These are phyloP conservation scores for Brenthis ino DNA, from an alignment of 2,888 invertebrate genomes.

Conservation along the genomic window DNA sequence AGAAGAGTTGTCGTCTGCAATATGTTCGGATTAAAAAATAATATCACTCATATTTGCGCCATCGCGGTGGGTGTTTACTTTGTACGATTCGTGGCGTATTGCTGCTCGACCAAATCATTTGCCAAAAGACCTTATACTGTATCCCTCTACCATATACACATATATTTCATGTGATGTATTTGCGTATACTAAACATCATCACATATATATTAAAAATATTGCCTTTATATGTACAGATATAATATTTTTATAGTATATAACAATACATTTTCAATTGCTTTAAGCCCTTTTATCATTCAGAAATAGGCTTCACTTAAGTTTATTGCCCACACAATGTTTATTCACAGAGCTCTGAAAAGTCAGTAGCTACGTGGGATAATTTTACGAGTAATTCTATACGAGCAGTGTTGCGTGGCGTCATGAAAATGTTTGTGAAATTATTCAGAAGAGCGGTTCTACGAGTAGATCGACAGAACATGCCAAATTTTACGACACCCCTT, in stretches of 20 bases:
- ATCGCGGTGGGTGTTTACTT: constrained; percentile 56
- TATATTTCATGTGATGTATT: too few species aligned
- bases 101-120: not conserved
- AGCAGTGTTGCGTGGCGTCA: constrained; percentile 23
- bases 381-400: constrained; percentile 22
- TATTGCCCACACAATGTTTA: constrained; percentile 12
- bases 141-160: not conserved
- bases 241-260: not conserved
- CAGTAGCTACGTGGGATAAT: constrained; percentile 19
- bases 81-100: constrained; percentile 10
- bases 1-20: constrained; percentile 67
- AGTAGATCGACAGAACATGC: constrained; percentile 62
- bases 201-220: too few species aligned
- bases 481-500: constrained; percentile 66
- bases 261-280: not conserved
- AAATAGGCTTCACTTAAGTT: constrained; percentile 3
- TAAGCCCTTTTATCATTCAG: constrained; percentile 5
- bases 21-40: constrained; percentile 76
- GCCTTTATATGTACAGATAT: not conserved
- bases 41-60: constrained; percentile 62
- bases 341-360: constrained; percentile 11
- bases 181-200: too few species aligned
- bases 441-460: constrained; percentile 41
- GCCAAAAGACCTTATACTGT: not conserved
- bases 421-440: constrained; percentile 32